These are phyloP conservation scores for Pseudochirops cupreus DNA, from an alignment of 2,797 vertebrate genomes.

Conservation along the genomic window DNA sequence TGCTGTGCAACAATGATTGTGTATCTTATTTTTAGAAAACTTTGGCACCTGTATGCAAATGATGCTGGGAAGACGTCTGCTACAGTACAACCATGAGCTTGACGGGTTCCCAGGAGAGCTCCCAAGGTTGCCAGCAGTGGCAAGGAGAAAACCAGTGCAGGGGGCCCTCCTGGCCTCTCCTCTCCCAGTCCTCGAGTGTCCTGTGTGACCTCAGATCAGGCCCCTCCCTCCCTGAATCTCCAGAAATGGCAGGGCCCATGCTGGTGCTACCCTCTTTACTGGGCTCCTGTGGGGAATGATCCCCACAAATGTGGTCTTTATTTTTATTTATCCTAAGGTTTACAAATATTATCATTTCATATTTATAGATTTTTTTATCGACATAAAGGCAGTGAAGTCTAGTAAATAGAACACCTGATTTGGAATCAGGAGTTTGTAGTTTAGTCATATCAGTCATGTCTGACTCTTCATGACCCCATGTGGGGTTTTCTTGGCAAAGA, in stretches of 20 bases:
- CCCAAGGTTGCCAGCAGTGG: background rate
- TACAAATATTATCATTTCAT: background rate
- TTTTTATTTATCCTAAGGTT: background rate
- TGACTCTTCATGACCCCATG: background rate
- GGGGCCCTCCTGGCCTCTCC: constrained; percentile 8
- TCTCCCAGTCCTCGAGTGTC: constrained; percentile 37
- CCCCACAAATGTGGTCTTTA: background rate
- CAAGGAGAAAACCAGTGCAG: constrained; percentile 29
- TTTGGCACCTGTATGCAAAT: constrained; percentile 80
- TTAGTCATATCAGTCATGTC: background rate
- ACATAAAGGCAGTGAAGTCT: background rate
- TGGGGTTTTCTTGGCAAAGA: background rate
- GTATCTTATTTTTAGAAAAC: constrained; percentile 73
- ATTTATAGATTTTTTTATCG: background rate
- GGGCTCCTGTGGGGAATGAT: background rate
- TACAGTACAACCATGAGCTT: constrained; percentile 11
- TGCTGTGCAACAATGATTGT: constrained; percentile 52
- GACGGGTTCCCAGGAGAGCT: constrained; percentile 48
- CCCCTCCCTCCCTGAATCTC: constrained; percentile 8
- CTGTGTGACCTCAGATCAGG: constrained; percentile 18
- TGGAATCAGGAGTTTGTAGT: background rate
- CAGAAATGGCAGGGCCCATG: constrained; percentile 33
- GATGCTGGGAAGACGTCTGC: constrained; percentile 62
- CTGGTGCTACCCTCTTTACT: background rate
- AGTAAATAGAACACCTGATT: background rate